Evolutionary conservation across 1,140 invertebrate genomes (phyloP).

Genomic region (Ceratoteleas bidentatus): DNA sequence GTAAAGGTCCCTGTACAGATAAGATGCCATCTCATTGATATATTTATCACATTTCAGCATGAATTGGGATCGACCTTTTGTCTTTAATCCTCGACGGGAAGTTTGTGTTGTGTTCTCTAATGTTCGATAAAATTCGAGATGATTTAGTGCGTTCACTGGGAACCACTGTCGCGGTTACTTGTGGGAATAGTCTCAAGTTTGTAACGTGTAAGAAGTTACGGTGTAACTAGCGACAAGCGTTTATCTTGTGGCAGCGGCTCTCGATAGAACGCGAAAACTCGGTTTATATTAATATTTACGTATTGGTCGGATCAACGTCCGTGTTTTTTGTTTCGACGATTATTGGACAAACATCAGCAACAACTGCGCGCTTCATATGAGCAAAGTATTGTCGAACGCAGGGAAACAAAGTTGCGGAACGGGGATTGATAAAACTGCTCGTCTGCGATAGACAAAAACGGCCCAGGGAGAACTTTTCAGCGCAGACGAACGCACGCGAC

Average conservation of each 20-base stretch:
- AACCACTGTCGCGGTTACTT: constrained; percentile 56
- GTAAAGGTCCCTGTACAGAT: not conserved
- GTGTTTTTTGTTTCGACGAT: not conserved
- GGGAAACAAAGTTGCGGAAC: constrained; percentile 49
- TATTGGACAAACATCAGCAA: constrained; percentile 7
- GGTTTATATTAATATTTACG: constrained; percentile 5
- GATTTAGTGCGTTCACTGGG: constrained; percentile 53
- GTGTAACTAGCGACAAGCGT: constrained; percentile 45
- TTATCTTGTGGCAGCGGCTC: constrained; percentile 38
- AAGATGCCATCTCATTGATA: constrained; percentile 29
- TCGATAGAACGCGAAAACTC: constrained; percentile 33
- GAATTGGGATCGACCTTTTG: constrained; percentile 48
- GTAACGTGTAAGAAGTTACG: constrained; percentile 55
- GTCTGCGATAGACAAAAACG: constrained; percentile 61
- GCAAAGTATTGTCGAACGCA: constrained; percentile 19
- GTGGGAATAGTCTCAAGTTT: constrained; percentile 59
- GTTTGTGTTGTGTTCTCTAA: constrained; percentile 52
- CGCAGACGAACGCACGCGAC: constrained; percentile 43
- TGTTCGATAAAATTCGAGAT: constrained; percentile 55
- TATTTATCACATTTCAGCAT: constrained; percentile 37
- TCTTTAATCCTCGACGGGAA: constrained; percentile 42
- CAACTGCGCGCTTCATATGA: constrained; percentile 1
- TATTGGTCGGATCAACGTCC: not conserved
- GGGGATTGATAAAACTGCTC: constrained; percentile 49
- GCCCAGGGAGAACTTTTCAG: constrained; percentile 47